Percentiles rank a stretch among this genome's conserved stretches.
Evolutionary conservation across 2,797 vertebrate species (phyloP).

Genomic region (Myotis myotis): DNA sequence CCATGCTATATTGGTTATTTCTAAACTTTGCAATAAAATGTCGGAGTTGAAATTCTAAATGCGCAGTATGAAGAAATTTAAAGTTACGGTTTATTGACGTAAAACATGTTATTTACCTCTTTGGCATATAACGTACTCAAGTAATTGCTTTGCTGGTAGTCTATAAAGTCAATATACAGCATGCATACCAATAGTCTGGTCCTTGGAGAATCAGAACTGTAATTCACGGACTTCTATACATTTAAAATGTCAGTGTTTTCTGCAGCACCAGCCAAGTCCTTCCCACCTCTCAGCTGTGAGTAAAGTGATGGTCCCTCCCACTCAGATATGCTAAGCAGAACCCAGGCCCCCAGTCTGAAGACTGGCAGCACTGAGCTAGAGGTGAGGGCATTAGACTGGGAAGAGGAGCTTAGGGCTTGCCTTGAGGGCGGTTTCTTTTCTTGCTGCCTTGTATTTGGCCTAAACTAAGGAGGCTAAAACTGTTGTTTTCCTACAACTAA

Average conservation of each 20-base stretch:
- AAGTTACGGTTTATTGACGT: constrained; percentile 30
- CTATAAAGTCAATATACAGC: not conserved
- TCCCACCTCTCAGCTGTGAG: not conserved
- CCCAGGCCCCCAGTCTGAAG: not conserved
- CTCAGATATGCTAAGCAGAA: constrained; percentile 8
- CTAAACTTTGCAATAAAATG: constrained; percentile 32
- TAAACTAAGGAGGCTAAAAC: constrained; percentile 19
- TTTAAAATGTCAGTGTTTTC: constrained; percentile 38
- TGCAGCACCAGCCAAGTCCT: constrained; percentile 33
- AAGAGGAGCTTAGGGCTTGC: not conserved
- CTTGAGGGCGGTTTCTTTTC: not conserved
- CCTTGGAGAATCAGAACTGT: constrained; percentile 18
- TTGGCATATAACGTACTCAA: not conserved
- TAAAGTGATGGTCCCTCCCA: constrained; percentile 19
- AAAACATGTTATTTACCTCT: not conserved
- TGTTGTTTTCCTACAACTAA: not conserved
- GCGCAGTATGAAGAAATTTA: not conserved
- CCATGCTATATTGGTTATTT: not conserved
- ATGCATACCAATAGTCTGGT: not conserved
- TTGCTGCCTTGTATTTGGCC: constrained; percentile 15
- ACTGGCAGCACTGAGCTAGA: constrained; percentile 25
- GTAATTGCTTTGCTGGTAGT: not conserved
- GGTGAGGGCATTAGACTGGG: not conserved
- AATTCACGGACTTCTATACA: constrained; percentile 16
- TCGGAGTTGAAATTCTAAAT: constrained; percentile 52